Evolutionary conservation across 2,888 invertebrate genomes (phyloP).

Genomic region (Lepidonotus clava): DNA sequence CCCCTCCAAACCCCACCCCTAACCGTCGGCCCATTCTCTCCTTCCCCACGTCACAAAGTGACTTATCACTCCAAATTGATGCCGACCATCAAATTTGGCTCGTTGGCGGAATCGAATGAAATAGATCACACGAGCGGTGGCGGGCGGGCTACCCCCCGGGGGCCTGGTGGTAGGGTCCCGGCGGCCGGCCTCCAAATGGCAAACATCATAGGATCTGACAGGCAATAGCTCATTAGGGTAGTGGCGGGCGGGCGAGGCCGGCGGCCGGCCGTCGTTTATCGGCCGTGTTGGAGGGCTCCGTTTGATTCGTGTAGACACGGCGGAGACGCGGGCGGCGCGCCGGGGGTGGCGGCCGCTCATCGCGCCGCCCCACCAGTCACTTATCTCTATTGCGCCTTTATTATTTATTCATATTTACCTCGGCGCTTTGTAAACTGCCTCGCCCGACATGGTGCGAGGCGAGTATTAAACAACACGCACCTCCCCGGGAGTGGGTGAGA

Average conservation of each 20-base stretch:
- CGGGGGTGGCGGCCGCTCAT: not conserved
- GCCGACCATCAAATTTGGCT: constrained; percentile 52
- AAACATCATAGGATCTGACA: constrained; percentile 52
- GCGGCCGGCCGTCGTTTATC: not conserved
- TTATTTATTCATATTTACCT: constrained; percentile 54
- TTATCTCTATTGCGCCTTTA: constrained; percentile 26
- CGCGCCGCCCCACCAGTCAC: not conserved
- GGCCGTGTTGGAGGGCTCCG: not conserved
- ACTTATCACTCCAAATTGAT: constrained; percentile 49
- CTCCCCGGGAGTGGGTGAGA: not conserved
- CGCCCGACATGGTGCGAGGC: constrained; percentile 1
- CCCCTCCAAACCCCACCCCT: not conserved
- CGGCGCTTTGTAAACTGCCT: constrained; percentile 16
- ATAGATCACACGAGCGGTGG: constrained; percentile 48
- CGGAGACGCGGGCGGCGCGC: not conserved
- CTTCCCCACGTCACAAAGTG: not conserved
- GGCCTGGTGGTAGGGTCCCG: not conserved
- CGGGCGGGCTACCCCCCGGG: not conserved
- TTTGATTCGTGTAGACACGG: not conserved
- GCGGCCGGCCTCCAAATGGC: constrained; percentile 43
- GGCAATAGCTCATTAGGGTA: constrained; percentile 43
- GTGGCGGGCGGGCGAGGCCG: not conserved
- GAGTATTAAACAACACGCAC: constrained; percentile 50
- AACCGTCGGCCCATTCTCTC: not conserved
- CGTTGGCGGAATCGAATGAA: constrained; percentile 48